Evolutionary conservation across 2,113 vertebrate species (phyloP), one percentile per base, ranked within the genome.

Genomic region (Sinocyclocheilus maitianheensis): DNA sequence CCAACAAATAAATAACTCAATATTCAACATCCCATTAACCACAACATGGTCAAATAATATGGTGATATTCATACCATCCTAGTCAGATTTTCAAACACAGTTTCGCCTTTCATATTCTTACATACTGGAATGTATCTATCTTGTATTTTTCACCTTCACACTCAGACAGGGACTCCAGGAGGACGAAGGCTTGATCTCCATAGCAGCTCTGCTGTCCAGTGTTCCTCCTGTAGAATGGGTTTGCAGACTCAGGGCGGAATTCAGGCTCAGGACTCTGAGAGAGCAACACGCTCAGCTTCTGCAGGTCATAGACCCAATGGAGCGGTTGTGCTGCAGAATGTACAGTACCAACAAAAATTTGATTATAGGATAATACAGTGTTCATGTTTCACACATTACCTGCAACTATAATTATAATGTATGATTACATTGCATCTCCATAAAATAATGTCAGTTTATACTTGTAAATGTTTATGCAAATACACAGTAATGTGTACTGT

Each of bases 141-240:
- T 43, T 43, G 43, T 8, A 43, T 43, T 24, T n/a, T 60, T 79
- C 72, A 95, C 94, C 95, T 93, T 89, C 92, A 89, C 92, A 94
- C 87, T 93, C 90, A 71, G 93, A 91, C 83, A 95, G 82, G 5
- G 93, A 95, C 89, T 95, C 91, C 80, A 95, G 90, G 87, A 94
- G 88, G 30, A 95, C 92, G 65, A 91, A 94, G 0, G 95, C 92
- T 89, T 95, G 94, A 88, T 95, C 94, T 78, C 95, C 95, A 18
- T 95, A 95, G 88, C 94, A 95, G 81, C 94, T 94, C 92, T 95
- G 93, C 85, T 92, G 87, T 11, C 94, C 94, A 0, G 91, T 94
- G 86, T 91, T 86, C 86, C 94, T 91, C 83, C 85, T 91, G 91
- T 95, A 95, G 85, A 94, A 95, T 0, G 94, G 94, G 85, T 95